These are phyloP conservation scores for Mesochorus sp. DNA, from an alignment of 2,888 invertebrate species.

Conservation along the genomic window DNA sequence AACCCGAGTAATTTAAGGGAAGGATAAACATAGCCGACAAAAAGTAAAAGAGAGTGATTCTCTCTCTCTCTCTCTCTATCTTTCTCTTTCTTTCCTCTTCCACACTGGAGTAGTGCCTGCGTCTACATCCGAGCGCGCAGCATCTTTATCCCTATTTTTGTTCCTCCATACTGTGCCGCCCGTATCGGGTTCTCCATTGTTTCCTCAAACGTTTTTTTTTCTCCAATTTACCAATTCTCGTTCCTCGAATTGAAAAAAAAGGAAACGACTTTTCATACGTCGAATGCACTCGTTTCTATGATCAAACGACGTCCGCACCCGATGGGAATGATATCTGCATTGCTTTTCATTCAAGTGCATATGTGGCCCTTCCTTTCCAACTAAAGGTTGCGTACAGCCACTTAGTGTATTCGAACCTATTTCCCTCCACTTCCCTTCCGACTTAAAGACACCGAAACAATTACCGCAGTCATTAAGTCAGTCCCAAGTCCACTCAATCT, in stretches of 20 bases:
- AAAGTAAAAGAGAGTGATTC: slow-evolving; percentile 52
- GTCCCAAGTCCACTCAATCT: too few species aligned
- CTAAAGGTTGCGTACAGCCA: too few species aligned
- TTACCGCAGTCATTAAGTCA: too few species aligned
- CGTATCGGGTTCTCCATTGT: background rate
- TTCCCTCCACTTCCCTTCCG: too few species aligned
- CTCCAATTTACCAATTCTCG: slow-evolving; percentile 27
- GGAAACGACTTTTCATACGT: slow-evolving; percentile 7
- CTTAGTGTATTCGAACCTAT: too few species aligned
- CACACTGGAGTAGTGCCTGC: too few species aligned
- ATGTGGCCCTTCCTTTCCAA: background rate
- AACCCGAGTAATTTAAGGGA: slow-evolving; percentile 64
- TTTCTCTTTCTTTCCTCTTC: background rate
- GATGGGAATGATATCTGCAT: too few species aligned
- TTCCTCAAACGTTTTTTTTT: slow-evolving; percentile 32
- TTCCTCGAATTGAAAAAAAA: slow-evolving; percentile 3
- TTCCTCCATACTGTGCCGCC: background rate
- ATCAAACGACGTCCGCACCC: background rate
- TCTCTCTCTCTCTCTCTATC: slow-evolving; percentile 22
- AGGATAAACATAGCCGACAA: slow-evolving; percentile 62
- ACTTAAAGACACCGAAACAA: too few species aligned
- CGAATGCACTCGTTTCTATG: background rate
- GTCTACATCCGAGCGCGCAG: background rate
- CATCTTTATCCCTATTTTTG: slow-evolving; percentile 31
- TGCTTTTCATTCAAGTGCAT: background rate